Evolutionary conservation across 1,140 invertebrate genomes (phyloP), one percentile per base, ranked within the genome.

Genomic region (Trichomalopsis sarcophagae): DNA sequence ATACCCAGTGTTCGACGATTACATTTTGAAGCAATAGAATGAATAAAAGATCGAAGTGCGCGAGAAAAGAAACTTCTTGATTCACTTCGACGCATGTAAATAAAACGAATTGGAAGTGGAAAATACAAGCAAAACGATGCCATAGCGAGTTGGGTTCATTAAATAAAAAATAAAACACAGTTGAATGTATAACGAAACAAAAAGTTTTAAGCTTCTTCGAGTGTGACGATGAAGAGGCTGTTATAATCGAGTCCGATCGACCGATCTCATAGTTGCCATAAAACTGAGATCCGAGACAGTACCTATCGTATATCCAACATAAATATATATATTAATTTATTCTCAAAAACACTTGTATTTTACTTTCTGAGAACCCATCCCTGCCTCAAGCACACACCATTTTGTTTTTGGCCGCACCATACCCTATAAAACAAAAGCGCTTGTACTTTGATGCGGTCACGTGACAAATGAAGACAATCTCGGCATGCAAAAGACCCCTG

Each of bases 261-360:
- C 81, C 30, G 82, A 84, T 87, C 88, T 87, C 86, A 82, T 87
- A 89, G 88, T 89, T 89, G 90, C 90, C 90, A 91, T 90, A 90
- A 90, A 90, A 88, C 89, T 90, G 87, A 90, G 88, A 91, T 91
- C 90, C 90, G 88, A 90, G 89, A 90, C 90, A 91, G 90, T 91
- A 92, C 90, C 90, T 93, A 93, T 89, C 92, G 90, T 93, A 93
- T 93, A 93, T 92, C 89, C 91, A 93, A 91, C 92, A 91, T 90
- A 93, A 93, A 89, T 83, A 86, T 90, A 93, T 90, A 93, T 93
- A 93, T 93, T 93, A 93, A 93, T 93, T 93, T 93, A 93, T 93
- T 93, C 93, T 93, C 90, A 93, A 92, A 87, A 33, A 21, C 30
- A 74, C 14, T 82, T 66, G n/a, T 76, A 30, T 40, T 44, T 55